Conservation (phyloP, 2,888 invertebrate genomes). For the Mesoligia furuncula region DNA sequence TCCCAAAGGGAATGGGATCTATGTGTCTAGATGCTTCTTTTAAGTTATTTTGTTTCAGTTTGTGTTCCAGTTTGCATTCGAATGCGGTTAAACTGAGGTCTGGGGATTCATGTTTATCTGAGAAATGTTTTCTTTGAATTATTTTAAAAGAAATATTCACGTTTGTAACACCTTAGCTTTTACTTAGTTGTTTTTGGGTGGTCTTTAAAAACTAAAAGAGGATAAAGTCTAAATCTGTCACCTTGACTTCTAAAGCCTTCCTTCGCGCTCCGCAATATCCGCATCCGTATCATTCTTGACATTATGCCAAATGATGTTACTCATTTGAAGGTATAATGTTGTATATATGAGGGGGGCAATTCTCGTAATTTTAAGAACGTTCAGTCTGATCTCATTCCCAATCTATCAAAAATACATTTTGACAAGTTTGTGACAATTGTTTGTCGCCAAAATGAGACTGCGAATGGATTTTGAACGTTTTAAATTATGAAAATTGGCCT, state of each 20-base stretch:
- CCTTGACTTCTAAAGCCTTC: no score
- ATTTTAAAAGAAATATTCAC: not conserved
- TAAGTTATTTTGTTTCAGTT: slow-evolving; percentile 43
- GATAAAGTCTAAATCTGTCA: not conserved
- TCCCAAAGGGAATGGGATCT: slow-evolving; percentile 38
- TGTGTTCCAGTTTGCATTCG: slow-evolving; percentile 24
- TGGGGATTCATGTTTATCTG: slow-evolving; percentile 9
- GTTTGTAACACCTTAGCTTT: not conserved
- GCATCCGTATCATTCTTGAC: not conserved
- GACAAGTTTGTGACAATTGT: no score
- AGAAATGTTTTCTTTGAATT: slow-evolving; percentile 31
- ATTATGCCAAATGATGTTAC: not conserved
- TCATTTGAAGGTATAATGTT: not conserved
- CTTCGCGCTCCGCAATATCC: no score
- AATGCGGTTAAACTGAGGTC: slow-evolving; percentile 20
- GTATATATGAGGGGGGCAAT: no score
- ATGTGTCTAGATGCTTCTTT: slow-evolving; percentile 46
- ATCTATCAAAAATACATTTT: no score
- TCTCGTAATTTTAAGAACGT: no score
- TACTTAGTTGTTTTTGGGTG: not conserved
- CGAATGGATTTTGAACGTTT: no score
- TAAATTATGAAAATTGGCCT: no score
- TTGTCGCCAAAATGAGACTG: no score
- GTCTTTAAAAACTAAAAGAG: not conserved
- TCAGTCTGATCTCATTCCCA: no score